phyloP scores from a whole-genome alignment of 1,140 invertebrate genomes.

The Dendrolimus punctatus region DNA sequence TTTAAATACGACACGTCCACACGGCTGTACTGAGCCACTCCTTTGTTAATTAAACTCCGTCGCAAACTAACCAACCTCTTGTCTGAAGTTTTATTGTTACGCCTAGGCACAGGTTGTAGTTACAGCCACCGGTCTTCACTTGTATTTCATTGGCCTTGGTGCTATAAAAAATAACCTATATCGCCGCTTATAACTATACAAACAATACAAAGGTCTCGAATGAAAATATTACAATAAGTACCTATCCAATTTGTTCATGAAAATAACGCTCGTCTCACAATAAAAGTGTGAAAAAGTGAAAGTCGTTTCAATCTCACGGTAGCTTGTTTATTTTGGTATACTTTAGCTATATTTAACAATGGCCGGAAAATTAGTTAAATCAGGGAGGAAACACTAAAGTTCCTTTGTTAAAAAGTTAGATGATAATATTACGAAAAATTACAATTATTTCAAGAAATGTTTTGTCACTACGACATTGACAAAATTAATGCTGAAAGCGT shows the following conservation, averaged over 20 bases:
- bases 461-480: too few relatives aligned
- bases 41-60: slow-evolving; percentile 25
- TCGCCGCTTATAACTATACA: slow-evolving; percentile 5
- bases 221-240: background rate
- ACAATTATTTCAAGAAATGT: too few relatives aligned
- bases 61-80: slow-evolving; percentile 20
- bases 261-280: slow-evolving; percentile 6
- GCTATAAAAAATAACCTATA: slow-evolving; percentile 27
- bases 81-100: slow-evolving; percentile 34
- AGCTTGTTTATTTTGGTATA: too few relatives aligned
- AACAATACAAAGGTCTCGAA: slow-evolving; percentile 1
- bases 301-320: slow-evolving; percentile 9
- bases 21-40: slow-evolving; percentile 9
- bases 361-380: too few relatives aligned
- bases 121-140: slow-evolving; percentile 17
- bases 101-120: slow-evolving; percentile 7
- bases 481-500: too few relatives aligned
- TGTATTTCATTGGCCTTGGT: slow-evolving; percentile 33
- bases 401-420: too few relatives aligned
- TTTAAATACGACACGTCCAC: slow-evolving; percentile 27
- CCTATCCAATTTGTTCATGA: slow-evolving; percentile 10
- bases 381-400: too few relatives aligned
- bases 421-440: too few relatives aligned
- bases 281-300: slow-evolving; percentile 16
- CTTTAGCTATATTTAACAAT: too few relatives aligned